Conservation (phyloP, 2,797 vertebrate genomes). For the Sebastes wilsoni region DNA sequence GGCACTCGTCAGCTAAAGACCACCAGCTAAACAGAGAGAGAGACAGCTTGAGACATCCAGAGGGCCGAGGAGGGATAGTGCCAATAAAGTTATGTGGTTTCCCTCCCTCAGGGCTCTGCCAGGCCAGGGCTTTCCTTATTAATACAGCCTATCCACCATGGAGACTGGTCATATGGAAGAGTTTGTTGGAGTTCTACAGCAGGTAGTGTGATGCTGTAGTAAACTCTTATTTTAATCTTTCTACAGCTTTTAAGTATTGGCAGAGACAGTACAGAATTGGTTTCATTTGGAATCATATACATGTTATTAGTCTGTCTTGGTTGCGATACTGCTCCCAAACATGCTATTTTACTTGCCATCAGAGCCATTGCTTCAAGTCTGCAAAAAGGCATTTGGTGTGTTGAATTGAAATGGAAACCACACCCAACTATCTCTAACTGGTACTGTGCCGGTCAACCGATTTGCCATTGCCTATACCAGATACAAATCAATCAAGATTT, state of each 20-base stretch:
- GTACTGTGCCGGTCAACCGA: not conserved
- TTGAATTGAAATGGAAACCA: not conserved
- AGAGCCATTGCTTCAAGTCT: not conserved
- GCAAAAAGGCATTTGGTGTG: not conserved
- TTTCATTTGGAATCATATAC: not conserved
- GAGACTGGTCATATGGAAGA: not conserved
- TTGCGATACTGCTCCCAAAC: not conserved
- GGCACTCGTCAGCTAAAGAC: not conserved
- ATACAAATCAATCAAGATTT: not conserved
- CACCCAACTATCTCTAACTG: not conserved
- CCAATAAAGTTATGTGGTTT: not conserved
- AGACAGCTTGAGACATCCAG: not conserved
- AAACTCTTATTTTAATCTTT: not conserved
- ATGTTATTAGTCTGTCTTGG: not conserved
- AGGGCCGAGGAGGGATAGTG: not conserved
- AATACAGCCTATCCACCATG: not conserved
- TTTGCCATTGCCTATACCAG: not conserved
- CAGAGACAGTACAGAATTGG: not conserved
- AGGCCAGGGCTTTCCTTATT: not conserved
- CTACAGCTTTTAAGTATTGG: not conserved
- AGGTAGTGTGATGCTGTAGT: not conserved
- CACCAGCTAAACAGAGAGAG: not conserved
- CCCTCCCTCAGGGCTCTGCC: not conserved
- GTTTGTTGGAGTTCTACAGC: not conserved
- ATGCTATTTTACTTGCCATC: not conserved